These are phyloP conservation scores for Dichetophora obliterata DNA, from an alignment of 2,888 invertebrate species.

Conservation along the genomic window DNA sequence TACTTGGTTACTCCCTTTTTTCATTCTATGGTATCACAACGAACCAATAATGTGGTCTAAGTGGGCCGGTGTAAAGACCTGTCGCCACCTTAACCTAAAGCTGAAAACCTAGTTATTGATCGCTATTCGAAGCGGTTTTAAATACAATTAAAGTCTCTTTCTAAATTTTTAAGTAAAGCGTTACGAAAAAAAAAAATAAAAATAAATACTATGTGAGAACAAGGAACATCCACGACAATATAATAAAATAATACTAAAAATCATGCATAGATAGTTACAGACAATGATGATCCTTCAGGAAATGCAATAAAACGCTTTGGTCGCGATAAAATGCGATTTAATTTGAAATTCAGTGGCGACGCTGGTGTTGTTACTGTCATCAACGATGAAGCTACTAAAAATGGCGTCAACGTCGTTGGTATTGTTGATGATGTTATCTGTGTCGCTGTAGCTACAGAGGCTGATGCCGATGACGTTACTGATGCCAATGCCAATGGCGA, in stretches of 20 bases:
- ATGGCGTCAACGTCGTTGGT: neutral
- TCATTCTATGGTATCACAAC: too few species aligned
- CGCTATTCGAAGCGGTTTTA: too few species aligned
- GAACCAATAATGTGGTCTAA: too few species aligned
- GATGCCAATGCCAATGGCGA: constrained; percentile 14
- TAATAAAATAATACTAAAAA: neutral
- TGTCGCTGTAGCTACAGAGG: neutral
- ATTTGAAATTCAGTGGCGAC: constrained; percentile 38
- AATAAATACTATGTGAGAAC: neutral
- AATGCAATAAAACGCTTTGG: constrained; percentile 71
- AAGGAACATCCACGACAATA: neutral
- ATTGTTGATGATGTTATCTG: neutral
- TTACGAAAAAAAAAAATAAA: too few species aligned
- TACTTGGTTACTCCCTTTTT: too few species aligned
- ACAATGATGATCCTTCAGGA: constrained; percentile 73
- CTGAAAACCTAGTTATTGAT: too few species aligned
- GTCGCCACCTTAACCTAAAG: too few species aligned
- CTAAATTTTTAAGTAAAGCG: neutral
- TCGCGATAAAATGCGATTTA: constrained; percentile 54
- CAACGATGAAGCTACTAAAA: neutral
- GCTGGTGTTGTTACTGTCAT: neutral
- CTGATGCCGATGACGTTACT: constrained; percentile 26
- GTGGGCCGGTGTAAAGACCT: too few species aligned
- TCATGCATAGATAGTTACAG: constrained; percentile 70
- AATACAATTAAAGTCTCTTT: neutral